Evolutionary conservation across 2,888 invertebrate species (phyloP).

Genomic region (Eupelmus urozonus): DNA sequence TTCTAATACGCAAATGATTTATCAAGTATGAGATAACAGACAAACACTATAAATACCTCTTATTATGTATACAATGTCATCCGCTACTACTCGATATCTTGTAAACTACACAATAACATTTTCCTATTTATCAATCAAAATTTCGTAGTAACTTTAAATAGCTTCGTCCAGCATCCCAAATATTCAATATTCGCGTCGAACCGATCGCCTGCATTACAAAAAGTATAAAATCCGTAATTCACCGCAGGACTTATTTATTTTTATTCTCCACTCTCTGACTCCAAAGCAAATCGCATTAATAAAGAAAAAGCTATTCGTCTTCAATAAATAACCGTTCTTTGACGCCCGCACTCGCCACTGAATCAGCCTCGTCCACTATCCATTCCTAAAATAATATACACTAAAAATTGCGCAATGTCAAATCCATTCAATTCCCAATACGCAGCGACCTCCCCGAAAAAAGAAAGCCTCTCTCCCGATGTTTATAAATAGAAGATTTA

Average conservation of each 20-base stretch:
- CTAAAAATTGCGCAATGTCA: neutral
- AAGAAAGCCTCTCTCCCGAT: neutral
- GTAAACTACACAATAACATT: constrained; percentile 33
- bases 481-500: constrained; percentile 56
- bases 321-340: too few species aligned
- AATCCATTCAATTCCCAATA: neutral
- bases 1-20: constrained; percentile 18
- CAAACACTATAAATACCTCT: constrained; percentile 26
- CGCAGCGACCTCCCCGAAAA: neutral
- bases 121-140: constrained; percentile 15
- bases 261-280: too few species aligned
- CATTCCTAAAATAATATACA: neutral
- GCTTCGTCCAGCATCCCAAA: too few species aligned
- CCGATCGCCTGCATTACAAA: too few species aligned
- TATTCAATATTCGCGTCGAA: too few species aligned
- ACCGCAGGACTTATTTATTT: too few species aligned
- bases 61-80: constrained; percentile 50
- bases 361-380: too few species aligned
- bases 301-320: too few species aligned
- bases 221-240: too few species aligned
- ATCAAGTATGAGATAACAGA: constrained; percentile 17
- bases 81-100: neutral
- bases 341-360: too few species aligned
- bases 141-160: neutral
- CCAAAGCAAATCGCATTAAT: too few species aligned